Conservation (phyloP, 2,797 vertebrate species). For the Meriones psammophilus region DNA sequence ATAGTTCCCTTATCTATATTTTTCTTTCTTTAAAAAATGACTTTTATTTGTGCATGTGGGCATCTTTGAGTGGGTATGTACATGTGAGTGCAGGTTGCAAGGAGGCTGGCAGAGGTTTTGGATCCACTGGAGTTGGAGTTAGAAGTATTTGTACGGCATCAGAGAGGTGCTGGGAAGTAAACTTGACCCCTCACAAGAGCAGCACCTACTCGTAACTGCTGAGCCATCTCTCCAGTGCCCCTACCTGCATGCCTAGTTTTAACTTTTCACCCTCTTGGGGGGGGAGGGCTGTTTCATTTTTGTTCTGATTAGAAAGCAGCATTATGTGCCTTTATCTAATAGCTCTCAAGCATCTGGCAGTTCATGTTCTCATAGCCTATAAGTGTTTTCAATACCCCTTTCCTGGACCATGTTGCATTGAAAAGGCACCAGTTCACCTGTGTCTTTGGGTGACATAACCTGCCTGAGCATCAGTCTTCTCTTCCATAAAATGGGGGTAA, state of each 20-base stretch:
- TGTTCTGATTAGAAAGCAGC: background rate
- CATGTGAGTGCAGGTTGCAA: background rate
- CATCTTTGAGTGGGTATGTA: background rate
- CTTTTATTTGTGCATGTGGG: no score
- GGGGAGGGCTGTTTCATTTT: background rate
- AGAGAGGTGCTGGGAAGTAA: no score
- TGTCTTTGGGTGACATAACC: background rate
- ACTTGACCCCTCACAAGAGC: no score
- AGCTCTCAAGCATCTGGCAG: background rate
- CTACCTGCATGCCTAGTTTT: background rate
- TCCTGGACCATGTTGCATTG: background rate
- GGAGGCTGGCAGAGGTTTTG: background rate
- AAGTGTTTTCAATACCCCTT: background rate
- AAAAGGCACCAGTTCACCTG: background rate
- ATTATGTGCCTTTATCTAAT: background rate
- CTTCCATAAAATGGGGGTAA: background rate
- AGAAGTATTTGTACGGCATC: background rate
- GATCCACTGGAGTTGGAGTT: background rate
- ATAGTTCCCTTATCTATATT: background rate
- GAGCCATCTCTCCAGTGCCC: no score
- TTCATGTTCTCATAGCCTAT: conserved; percentile 4
- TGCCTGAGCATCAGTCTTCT: background rate
- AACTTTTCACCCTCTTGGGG: background rate
- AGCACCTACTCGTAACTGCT: background rate
- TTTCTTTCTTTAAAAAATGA: background rate